Conservation (phyloP, 2,888 invertebrate genomes). For the Xestoiulus laeticollis region DNA sequence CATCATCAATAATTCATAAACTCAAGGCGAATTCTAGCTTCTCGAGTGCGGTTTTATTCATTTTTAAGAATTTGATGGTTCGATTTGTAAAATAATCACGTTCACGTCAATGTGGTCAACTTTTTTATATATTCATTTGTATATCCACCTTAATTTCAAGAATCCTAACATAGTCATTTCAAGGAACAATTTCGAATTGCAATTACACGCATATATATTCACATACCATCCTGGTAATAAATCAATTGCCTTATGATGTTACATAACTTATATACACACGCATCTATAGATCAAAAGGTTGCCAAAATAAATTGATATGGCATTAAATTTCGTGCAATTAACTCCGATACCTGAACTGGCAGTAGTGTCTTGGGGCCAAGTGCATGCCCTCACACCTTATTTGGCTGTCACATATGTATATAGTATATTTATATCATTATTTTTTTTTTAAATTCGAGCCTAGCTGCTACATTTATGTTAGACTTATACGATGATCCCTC, state of each 20-base stretch:
- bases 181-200: not conserved
- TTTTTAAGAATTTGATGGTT: not conserved
- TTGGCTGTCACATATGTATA: no score
- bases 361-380: not conserved
- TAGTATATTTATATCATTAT: not conserved
- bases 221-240: not conserved
- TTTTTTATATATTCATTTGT: not conserved
- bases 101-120: not conserved
- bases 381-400: not conserved
- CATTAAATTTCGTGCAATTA: constrained; percentile 14
- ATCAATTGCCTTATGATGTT: constrained; percentile 5
- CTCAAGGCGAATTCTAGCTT: no score
- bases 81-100: not conserved
- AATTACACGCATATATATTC: not conserved
- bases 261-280: not conserved
- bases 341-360: not conserved
- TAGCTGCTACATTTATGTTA: not conserved
- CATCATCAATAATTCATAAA: no score
- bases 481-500: not conserved
- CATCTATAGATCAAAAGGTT: not conserved
- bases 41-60: no score
- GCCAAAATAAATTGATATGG: not conserved
- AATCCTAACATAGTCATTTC: not conserved
- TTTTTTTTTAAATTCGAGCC: not conserved
- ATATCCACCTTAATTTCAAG: not conserved